phyloP scores from a whole-genome alignment of 2,113 vertebrate species.

The Choloepus hoffmanni region DNA sequence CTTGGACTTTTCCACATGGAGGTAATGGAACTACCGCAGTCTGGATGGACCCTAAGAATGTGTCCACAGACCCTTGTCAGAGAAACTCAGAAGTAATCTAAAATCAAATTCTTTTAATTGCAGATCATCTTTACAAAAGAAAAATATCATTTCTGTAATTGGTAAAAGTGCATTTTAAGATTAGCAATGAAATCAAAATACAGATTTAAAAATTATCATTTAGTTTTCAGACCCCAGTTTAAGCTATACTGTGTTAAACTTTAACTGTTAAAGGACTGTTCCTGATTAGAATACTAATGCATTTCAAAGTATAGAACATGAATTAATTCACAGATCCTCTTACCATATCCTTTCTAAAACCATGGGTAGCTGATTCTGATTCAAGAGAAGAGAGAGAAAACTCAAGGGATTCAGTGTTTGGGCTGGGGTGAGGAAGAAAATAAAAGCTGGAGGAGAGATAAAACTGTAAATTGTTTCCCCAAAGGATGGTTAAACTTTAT shows the following conservation, averaged over 20 bases:
- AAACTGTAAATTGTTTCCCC: not conserved
- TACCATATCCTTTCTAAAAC: not conserved
- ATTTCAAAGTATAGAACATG: not conserved
- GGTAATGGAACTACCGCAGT: not conserved
- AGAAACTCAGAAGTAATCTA: not conserved
- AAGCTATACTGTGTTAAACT: not conserved
- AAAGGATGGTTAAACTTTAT: not conserved
- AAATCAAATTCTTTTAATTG: not conserved
- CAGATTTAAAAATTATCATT: conserved; percentile 2
- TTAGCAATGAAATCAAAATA: conserved; percentile 36
- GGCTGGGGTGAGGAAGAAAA: not conserved
- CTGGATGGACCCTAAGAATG: not conserved
- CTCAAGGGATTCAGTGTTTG: not conserved
- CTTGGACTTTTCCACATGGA: not conserved
- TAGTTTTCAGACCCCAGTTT: not conserved
- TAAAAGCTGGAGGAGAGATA: not conserved
- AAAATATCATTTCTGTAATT: not conserved
- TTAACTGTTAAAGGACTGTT: not conserved
- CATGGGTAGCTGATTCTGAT: not conserved
- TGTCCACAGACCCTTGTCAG: not conserved
- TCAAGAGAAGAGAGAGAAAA: not conserved
- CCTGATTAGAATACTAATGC: conserved; percentile 5
- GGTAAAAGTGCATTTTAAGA: not conserved
- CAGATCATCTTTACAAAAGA: not conserved
- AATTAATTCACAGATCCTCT: not conserved